A percentile compares a stretch with the other conserved stretches of the same genome.
Evolutionary conservation across 2,113 vertebrate species (phyloP).

Genomic region (Mellivora capensis): DNA sequence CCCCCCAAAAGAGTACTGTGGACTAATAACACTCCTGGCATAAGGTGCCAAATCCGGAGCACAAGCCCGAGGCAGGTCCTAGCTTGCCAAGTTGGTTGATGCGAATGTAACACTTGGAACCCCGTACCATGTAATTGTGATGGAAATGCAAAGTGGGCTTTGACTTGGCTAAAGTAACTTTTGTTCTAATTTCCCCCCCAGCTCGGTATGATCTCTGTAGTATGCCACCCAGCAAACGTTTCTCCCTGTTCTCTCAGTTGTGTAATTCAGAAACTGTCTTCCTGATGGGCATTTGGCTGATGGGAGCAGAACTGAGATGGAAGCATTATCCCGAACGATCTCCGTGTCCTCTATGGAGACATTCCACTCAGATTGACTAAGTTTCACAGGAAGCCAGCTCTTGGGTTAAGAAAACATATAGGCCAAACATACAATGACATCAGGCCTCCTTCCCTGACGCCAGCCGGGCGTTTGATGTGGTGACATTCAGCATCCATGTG

Average conservation of each 20-base stretch:
- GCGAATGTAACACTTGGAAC: background rate
- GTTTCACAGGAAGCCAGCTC: constrained; percentile 41
- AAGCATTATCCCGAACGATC: constrained; percentile 5
- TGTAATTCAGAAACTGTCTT: background rate
- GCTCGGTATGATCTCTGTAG: background rate
- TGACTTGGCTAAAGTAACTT: background rate
- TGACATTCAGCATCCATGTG: constrained; percentile 54
- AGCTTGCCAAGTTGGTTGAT: background rate
- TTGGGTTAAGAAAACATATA: constrained; percentile 63
- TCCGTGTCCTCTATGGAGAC: background rate
- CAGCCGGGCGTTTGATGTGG: constrained; percentile 66
- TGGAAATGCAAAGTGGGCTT: background rate
- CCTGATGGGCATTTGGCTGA: background rate
- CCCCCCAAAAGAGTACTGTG: background rate
- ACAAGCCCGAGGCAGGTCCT: background rate
- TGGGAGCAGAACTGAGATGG: background rate
- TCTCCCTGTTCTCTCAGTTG: background rate
- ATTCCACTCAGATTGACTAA: background rate
- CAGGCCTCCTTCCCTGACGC: constrained; percentile 53
- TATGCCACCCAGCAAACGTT: background rate
- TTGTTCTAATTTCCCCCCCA: background rate
- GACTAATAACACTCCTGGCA: background rate
- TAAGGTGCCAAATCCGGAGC: background rate
- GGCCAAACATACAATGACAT: constrained; percentile 64
- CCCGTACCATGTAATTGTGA: background rate